Evolutionary conservation across 1,140 invertebrate species (phyloP).

Genomic region (Sarcophaga peregrina): DNA sequence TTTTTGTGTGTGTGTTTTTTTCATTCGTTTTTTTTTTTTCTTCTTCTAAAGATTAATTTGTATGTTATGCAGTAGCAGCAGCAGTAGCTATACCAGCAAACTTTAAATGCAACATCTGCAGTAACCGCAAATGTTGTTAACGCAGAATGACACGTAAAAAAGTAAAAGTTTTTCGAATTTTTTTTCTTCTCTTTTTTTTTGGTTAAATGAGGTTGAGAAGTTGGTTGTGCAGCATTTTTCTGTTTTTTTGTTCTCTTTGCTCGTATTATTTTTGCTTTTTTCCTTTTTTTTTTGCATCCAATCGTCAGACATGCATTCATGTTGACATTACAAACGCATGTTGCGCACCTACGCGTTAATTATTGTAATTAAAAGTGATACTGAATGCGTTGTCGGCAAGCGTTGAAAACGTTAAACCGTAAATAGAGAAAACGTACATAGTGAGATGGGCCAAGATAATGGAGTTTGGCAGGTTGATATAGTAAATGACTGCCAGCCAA

Average conservation of each 20-base stretch:
- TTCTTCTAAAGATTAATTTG: slow-evolving; percentile 20
- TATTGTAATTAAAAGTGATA: slow-evolving; percentile 27
- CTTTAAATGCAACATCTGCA: slow-evolving; percentile 2
- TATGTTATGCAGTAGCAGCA: neutral
- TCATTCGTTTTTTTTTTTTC: neutral
- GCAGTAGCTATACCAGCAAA: neutral
- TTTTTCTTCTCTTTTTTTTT: neutral
- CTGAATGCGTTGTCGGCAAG: slow-evolving; percentile 12
- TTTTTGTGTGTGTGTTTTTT: slow-evolving; percentile 13
- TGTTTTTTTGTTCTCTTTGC: too few relatives aligned
- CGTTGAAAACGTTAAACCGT: neutral
- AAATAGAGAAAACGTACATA: neutral
- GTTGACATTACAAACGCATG: neutral
- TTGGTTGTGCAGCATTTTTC: neutral
- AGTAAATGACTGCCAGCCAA: neutral
- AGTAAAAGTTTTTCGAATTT: neutral
- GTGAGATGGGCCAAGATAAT: neutral
- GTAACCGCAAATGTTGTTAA: slow-evolving; percentile 17
- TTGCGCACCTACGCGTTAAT: slow-evolving; percentile 12
- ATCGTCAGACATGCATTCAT: neutral
- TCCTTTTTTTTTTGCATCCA: neutral
- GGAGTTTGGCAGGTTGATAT: neutral
- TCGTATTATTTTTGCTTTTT: neutral
- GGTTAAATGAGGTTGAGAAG: neutral
- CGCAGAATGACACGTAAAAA: slow-evolving; percentile 23